Evolutionary conservation across 2,113 vertebrate species (phyloP).

Genomic region (Ammospiza caudacuta): DNA sequence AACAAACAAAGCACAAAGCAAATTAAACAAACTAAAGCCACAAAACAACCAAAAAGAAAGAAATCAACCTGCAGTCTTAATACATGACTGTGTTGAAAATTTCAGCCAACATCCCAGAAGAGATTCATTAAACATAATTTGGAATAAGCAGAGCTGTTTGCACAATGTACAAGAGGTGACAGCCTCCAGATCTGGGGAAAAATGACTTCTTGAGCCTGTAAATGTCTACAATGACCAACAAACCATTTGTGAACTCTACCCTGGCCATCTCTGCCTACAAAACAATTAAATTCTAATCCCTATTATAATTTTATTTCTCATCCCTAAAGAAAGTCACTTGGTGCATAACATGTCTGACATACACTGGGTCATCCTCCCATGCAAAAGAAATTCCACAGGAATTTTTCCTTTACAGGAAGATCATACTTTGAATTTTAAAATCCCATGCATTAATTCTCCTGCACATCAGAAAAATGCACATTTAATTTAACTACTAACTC

Average conservation of each 20-base stretch:
- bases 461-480: background rate
- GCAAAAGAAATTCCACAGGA: background rate
- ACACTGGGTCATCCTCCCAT: background rate
- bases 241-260: background rate
- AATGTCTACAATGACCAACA: background rate
- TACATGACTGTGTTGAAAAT: background rate
- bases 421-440: background rate
- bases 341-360: fast-evolving
- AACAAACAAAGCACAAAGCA: background rate
- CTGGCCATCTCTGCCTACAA: background rate
- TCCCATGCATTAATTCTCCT: background rate
- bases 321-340: background rate
- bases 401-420: background rate
- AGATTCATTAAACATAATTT: background rate
- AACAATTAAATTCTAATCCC: background rate
- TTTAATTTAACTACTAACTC: background rate
- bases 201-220: background rate
- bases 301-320: background rate
- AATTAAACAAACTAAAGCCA: background rate
- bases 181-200: background rate
- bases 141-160: background rate
- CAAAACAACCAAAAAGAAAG: background rate
- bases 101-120: background rate
- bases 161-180: background rate
- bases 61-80: background rate